phyloP scores from a whole-genome alignment of 2,888 invertebrate species.

The Electrophaes corylata region DNA sequence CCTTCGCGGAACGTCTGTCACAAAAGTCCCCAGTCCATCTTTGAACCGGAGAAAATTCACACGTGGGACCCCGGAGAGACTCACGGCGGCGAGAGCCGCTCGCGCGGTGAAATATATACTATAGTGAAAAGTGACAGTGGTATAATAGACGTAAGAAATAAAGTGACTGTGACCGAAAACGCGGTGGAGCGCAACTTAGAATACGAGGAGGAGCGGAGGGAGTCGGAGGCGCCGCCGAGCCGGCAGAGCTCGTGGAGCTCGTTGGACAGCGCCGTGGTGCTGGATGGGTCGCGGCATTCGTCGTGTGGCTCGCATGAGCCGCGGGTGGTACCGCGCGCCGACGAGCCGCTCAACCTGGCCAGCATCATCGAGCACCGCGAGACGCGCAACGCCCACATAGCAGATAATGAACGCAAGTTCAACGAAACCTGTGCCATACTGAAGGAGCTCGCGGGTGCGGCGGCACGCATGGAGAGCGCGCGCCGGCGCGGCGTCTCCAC shows the following conservation, averaged over 20 bases:
- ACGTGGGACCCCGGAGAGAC: conserved; percentile 88
- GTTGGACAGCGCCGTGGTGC: conserved; percentile 90
- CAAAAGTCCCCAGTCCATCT: conserved; percentile 57
- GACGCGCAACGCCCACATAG: conserved; percentile 48
- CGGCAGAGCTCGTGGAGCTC: conserved; percentile 92
- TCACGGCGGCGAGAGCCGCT: conserved; percentile 52
- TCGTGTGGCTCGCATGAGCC: conserved; percentile 93
- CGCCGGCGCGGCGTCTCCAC: conserved; percentile 68
- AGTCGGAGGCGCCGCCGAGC: conserved; percentile 64
- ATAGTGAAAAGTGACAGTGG: conserved; percentile 82
- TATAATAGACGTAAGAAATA: conserved; percentile 73
- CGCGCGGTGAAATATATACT: conserved; percentile 67
- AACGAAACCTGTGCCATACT: conserved; percentile 86
- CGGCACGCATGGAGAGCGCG: conserved; percentile 66
- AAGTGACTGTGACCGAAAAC: conserved; percentile 82
- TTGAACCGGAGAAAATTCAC: conserved; percentile 81
- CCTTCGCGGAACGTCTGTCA: conserved; percentile 61
- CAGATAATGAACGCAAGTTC: conserved; percentile 74
- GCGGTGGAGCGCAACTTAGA: conserved; percentile 89
- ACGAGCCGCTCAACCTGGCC: conserved; percentile 61
- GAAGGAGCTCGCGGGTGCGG: conserved; percentile 78
- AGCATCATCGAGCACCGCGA: conserved; percentile 69
- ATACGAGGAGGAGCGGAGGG: conserved; percentile 65
- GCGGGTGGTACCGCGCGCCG: conserved; percentile 74
- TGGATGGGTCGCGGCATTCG: conserved; percentile 90